A percentile compares a stretch with the other conserved stretches of the same genome.
These are phyloP conservation scores for Mercenaria mercenaria DNA, from an alignment of 1,140 invertebrate species.

Conservation along the genomic window DNA sequence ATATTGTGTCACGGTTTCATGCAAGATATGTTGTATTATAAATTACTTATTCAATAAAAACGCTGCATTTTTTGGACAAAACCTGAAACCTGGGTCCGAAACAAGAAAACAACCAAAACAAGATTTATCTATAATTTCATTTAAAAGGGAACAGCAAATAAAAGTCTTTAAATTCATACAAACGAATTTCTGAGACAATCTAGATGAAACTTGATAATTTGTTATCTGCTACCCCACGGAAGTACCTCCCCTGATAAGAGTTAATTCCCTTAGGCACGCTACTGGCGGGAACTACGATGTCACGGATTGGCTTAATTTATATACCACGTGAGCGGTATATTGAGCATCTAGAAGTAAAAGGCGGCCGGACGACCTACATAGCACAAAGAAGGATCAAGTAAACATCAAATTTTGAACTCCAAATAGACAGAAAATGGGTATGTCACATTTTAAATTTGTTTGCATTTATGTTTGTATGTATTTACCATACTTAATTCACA, in stretches of 20 bases:
- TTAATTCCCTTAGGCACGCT: conserved; percentile 63
- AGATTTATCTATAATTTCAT: too few relatives aligned
- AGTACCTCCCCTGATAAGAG: background rate
- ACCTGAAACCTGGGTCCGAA: too few relatives aligned
- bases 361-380: conserved; percentile 66
- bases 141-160: too few relatives aligned
- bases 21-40: too few relatives aligned
- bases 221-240: background rate
- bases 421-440: conserved; percentile 58
- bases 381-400: conserved; percentile 58
- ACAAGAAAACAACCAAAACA: too few relatives aligned
- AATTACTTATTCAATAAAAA: too few relatives aligned
- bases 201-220: too few relatives aligned
- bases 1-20: too few relatives aligned
- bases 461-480: background rate
- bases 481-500: background rate
- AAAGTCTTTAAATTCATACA: too few relatives aligned
- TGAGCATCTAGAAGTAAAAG: conserved; percentile 58
- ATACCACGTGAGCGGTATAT: conserved; percentile 62
- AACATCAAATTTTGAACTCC: conserved; percentile 1
- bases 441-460: conserved; percentile 15
- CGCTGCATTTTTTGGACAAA: too few relatives aligned
- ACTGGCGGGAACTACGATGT: conserved; percentile 52
- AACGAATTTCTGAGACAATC: too few relatives aligned
- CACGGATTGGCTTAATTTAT: conserved; percentile 47